Percentiles rank a stretch among this genome's conserved stretches.
These are phyloP conservation scores for Chaetura pelagica DNA, from an alignment of 2,113 vertebrate species.

Conservation along the genomic window DNA sequence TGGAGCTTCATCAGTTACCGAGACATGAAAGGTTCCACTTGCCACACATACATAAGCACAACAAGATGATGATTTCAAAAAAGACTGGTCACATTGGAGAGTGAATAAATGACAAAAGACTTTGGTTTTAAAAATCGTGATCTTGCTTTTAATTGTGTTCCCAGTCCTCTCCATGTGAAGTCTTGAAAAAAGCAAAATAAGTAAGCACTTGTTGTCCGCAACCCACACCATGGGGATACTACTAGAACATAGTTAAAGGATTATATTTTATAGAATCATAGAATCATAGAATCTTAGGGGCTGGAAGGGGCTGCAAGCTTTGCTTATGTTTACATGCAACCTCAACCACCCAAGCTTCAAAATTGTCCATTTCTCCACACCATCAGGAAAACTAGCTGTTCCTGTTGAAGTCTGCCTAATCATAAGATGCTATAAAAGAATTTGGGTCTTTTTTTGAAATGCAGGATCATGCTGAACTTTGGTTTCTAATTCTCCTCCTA, in stretches of 20 bases:
- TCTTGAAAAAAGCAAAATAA: not conserved
- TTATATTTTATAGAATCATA: not conserved
- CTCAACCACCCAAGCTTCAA: not conserved
- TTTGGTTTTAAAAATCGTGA: not conserved
- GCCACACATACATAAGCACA: rapidly evolving
- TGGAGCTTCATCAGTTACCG: not conserved
- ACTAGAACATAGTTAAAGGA: not conserved
- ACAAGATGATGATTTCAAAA: not conserved
- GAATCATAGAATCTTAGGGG: too few relatives aligned
- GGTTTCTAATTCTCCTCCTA: not conserved
- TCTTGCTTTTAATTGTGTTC: not conserved
- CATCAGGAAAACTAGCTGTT: not conserved
- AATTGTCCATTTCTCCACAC: not conserved
- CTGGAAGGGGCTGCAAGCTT: too few relatives aligned
- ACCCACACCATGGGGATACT: not conserved
- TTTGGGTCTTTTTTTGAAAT: not conserved
- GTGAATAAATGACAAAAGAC: not conserved
- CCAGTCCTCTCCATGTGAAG: not conserved
- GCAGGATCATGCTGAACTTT: not conserved
- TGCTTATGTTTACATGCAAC: not conserved
- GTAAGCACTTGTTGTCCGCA: not conserved
- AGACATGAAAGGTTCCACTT: not conserved
- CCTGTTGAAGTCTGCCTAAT: not conserved
- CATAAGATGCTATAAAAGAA: not conserved
- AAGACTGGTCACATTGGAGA: not conserved